Evolutionary conservation across 1,140 invertebrate genomes (phyloP).

Genomic region (Ylistrum balloti): DNA sequence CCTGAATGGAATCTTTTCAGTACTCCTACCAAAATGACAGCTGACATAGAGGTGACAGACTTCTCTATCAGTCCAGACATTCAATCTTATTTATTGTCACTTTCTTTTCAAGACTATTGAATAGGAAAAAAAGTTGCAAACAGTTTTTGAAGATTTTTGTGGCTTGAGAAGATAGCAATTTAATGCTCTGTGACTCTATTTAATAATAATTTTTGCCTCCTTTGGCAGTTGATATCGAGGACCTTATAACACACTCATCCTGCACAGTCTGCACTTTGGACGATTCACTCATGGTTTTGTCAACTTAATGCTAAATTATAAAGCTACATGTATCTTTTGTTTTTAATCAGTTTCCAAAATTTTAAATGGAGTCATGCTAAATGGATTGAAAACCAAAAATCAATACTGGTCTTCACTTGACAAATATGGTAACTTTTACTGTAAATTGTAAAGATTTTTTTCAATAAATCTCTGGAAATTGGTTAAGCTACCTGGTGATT

Average conservation of each 20-base stretch:
- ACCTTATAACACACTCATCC: background rate
- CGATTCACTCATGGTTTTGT: background rate
- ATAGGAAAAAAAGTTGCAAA: background rate
- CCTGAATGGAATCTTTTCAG: background rate
- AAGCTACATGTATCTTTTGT: background rate
- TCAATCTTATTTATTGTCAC: background rate
- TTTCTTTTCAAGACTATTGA: background rate
- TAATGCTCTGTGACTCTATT: conserved; percentile 1
- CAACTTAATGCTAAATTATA: no score
- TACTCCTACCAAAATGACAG: background rate
- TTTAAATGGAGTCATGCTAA: no score
- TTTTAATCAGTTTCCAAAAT: no score
- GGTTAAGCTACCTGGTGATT: background rate
- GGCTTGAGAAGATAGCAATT: conserved; percentile 19
- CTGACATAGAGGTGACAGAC: background rate
- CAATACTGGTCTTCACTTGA: no score
- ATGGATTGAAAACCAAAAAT: no score
- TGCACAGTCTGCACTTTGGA: background rate
- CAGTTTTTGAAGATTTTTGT: background rate
- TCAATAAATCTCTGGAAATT: background rate
- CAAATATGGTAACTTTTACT: no score
- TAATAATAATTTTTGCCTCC: background rate
- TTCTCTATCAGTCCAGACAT: background rate
- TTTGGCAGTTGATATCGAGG: background rate
- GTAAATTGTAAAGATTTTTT: background rate